Evolutionary conservation across 2,797 vertebrate genomes (phyloP), one percentile per base, ranked within the genome.

Genomic region (Falco rusticolus): DNA sequence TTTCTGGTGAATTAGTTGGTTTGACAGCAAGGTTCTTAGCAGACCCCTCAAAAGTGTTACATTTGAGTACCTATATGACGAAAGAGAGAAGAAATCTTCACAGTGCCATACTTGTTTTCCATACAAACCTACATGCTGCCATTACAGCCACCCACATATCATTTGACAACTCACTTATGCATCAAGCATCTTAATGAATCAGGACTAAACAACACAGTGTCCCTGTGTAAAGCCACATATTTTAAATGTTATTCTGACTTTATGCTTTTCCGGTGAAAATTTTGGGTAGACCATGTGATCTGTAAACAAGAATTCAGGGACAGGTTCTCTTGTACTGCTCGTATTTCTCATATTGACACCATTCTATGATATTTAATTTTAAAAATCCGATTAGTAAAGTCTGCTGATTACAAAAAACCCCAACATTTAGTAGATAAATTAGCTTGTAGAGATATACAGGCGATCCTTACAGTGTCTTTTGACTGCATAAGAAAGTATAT

Each of bases 41-140:
- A 97, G 96, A 97, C 93, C 92, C 70, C 53, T 97, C 95, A 71
- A 64, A 95, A 96, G 95, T 86, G 95, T 92, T 98, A 96, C 87
- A 84, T 94, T 91, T 90, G 97, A 97, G 95, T 98, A 98, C 97
- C 97, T 97, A 97, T 93, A 96, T 63, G 94, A 96, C 87, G 93
- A 96, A 96, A 87, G 97, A 95, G 95, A 94, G 97, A 96, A 96
- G 96, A 95, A 97, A 97, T 97, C 97, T 98, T 97, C 97, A 97
- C 98, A 98, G 96, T 98, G 97, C 97, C 98, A 98, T 98, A 97
- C 97, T 98, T 98, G 97, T 98, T 98, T 98, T 97, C 98, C 97
- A 98, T 98, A 98, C 98, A 98, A 98, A 98, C 98, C 97, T 98
- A 97, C 97, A 96, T 96, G 97, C 98, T 98, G 97, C 98, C 98